These are phyloP conservation scores for Rhinoptilus africanus DNA, from an alignment of 2,113 vertebrate species.

Conservation along the genomic window DNA sequence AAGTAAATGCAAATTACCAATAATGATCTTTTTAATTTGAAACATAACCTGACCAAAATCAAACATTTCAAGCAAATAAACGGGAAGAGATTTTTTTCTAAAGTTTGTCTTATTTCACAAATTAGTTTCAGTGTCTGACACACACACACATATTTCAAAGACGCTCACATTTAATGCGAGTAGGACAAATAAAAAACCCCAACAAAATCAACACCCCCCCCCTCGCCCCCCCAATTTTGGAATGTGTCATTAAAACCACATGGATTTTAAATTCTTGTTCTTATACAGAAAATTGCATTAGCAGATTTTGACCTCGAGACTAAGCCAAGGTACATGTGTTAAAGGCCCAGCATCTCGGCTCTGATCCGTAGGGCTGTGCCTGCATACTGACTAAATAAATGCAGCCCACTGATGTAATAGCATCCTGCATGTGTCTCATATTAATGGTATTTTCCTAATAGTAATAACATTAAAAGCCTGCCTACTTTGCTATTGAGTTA, in stretches of 20 bases:
- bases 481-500: slow-evolving; percentile 62
- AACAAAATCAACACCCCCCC: not conserved
- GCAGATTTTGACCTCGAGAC: slow-evolving; percentile 67
- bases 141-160: not conserved
- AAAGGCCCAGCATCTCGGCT: slow-evolving; percentile 27
- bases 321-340: slow-evolving; percentile 44
- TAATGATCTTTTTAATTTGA: slow-evolving; percentile 27
- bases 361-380: not conserved
- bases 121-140: not conserved
- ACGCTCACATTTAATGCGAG: not conserved
- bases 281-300: slow-evolving; percentile 72
- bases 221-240: not conserved
- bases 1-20: slow-evolving; percentile 17
- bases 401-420: slow-evolving; percentile 44
- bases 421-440: slow-evolving; percentile 69
- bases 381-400: not conserved
- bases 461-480: slow-evolving; percentile 54
- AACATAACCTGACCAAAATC: slow-evolving; percentile 18
- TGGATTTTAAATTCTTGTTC: slow-evolving; percentile 52
- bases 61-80: slow-evolving; percentile 33
- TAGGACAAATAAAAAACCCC: not conserved
- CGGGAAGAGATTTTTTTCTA: not conserved
- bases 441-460: slow-evolving; percentile 72
- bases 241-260: slow-evolving; percentile 62
- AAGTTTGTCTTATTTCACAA: not conserved